A percentile compares a stretch with the other conserved stretches of the same genome.
These are phyloP conservation scores for Amazona guildingii DNA, from an alignment of 2,113 vertebrate genomes.

Conservation along the genomic window DNA sequence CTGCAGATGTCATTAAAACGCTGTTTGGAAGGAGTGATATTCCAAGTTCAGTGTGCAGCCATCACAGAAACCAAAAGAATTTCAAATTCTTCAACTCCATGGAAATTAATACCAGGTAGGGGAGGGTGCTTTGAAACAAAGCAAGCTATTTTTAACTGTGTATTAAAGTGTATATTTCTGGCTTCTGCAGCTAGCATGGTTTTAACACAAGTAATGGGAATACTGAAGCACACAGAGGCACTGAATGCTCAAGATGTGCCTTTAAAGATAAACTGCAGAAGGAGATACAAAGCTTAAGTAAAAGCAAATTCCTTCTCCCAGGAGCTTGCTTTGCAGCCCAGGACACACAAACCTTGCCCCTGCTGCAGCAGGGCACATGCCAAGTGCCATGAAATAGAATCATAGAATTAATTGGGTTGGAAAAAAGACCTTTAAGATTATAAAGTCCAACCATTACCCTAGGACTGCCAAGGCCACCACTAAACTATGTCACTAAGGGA, in stretches of 20 bases:
- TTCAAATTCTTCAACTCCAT: slow-evolving; percentile 51
- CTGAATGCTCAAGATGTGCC: neutral
- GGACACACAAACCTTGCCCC: neutral
- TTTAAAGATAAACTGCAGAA: neutral
- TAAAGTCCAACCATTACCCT: neutral
- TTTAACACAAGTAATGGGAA: neutral
- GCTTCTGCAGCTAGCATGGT: neutral
- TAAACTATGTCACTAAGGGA: neutral
- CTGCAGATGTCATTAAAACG: neutral
- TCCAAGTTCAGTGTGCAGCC: slow-evolving; percentile 10
- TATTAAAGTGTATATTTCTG: neutral
- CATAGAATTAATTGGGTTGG: neutral
- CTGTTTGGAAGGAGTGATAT: neutral
- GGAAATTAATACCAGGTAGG: slow-evolving; percentile 58
- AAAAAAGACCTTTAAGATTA: neutral
- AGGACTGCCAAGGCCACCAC: neutral
- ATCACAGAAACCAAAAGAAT: neutral
- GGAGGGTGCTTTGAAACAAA: slow-evolving; percentile 31
- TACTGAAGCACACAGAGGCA: neutral
- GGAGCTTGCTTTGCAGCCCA: neutral
- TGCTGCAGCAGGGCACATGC: neutral
- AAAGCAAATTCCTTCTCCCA: neutral
- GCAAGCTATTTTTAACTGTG: neutral
- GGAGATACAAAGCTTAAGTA: neutral
- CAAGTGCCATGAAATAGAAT: neutral